Conservation (phyloP, 1,140 invertebrate species). For the Amphibalanus amphitrite region DNA sequence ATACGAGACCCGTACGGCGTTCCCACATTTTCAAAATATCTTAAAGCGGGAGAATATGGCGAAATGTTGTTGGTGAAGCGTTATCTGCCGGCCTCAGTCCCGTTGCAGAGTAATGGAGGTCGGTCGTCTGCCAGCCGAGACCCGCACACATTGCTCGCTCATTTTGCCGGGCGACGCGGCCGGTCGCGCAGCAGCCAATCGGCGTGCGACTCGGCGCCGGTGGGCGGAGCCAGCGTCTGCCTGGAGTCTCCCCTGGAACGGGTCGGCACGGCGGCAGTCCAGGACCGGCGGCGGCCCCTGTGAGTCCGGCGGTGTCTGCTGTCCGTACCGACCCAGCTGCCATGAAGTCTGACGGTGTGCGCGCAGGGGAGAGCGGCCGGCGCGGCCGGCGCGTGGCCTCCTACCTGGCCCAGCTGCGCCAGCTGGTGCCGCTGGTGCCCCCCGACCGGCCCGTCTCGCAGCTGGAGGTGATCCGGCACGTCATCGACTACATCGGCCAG, state of each 20-base stretch:
- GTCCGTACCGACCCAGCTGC: neutral
- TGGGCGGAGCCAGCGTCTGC: too few relatives aligned
- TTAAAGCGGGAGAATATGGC: too few relatives aligned
- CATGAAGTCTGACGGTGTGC: neutral
- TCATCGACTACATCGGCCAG: slow-evolving; percentile 93
- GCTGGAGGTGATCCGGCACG: slow-evolving; percentile 83
- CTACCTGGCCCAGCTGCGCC: slow-evolving; percentile 31
- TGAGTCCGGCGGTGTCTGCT: neutral
- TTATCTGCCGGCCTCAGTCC: too few relatives aligned
- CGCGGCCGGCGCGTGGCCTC: neutral
- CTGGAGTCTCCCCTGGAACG: too few relatives aligned
- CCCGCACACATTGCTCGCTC: neutral
- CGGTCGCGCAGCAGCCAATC: neutral
- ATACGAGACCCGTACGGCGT: too few relatives aligned
- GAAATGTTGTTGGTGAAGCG: too few relatives aligned
- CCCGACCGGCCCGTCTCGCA: slow-evolving; percentile 44
- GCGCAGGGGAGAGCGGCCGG: too few relatives aligned
- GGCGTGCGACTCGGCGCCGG: neutral
- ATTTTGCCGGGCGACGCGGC: neutral
- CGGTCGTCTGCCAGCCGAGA: too few relatives aligned
- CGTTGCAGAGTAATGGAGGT: too few relatives aligned
- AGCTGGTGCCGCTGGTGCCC: slow-evolving; percentile 42
- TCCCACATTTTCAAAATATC: too few relatives aligned
- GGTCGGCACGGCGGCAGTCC: neutral
- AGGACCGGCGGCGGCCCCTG: too few relatives aligned